These are phyloP conservation scores for Thinocorus orbignyianus DNA, from an alignment of 2,113 vertebrate genomes.

Conservation along the genomic window DNA sequence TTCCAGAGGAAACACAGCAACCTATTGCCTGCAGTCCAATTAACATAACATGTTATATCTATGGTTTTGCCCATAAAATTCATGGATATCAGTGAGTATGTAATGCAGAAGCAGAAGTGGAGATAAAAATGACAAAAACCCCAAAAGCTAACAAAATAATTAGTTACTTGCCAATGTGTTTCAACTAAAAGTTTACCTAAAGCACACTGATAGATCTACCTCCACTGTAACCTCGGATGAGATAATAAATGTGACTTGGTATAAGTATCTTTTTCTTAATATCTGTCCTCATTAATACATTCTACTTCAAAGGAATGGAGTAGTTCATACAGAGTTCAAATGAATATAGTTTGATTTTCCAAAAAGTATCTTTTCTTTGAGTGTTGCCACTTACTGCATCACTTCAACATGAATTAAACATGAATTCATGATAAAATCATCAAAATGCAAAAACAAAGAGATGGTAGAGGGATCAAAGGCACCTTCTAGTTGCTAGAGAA, in stretches of 20 bases:
- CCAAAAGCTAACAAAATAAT: background rate
- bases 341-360: slow-evolving; percentile 43
- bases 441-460: slow-evolving; percentile 71
- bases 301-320: slow-evolving; percentile 48
- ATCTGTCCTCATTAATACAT: slow-evolving; percentile 41
- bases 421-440: slow-evolving; percentile 71
- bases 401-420: slow-evolving; percentile 64
- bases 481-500: slow-evolving; percentile 59
- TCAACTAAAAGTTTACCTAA: slow-evolving; percentile 12
- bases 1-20: background rate
- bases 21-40: background rate
- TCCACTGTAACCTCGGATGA: slow-evolving; percentile 4
- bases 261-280: slow-evolving; percentile 28
- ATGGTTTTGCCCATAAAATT: background rate
- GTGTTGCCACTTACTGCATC: slow-evolving; percentile 63
- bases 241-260: background rate
- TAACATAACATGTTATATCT: too few relatives aligned
- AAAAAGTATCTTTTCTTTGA: slow-evolving; percentile 42
- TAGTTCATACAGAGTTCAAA: slow-evolving; percentile 66
- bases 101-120: background rate
- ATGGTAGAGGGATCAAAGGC: slow-evolving; percentile 57
- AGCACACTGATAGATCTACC: background rate
- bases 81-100: accelerated
- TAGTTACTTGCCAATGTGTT: background rate
- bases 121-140: background rate